Evolutionary conservation across 1,140 invertebrate genomes (phyloP), one percentile per base, ranked within the genome.

Genomic region (Papilio aristodemus): DNA sequence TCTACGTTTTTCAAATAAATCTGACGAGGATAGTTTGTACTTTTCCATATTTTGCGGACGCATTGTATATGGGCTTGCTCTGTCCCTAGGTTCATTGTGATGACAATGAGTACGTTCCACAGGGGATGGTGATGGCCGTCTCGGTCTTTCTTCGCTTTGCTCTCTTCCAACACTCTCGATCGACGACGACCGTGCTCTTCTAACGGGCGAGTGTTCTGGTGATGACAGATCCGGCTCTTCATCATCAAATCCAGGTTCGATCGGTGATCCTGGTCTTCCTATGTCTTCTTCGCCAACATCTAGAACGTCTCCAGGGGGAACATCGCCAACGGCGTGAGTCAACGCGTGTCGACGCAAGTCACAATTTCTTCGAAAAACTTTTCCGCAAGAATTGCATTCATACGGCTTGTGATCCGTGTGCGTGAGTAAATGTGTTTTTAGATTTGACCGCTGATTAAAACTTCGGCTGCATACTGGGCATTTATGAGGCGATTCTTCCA

Each of bases 351-450:
- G 92, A 58, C 96, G 91, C 7, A 97, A 92, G 84, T 97, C 96
- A 86, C 97, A 97, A 82, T 97, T 97, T 66, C 96, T 93, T 50
- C 96, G 93, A 81, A 97, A 97, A 0, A 97, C 96, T 80, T 97
- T 98, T 36, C 96, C 96, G 80, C 98, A 99, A 0, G 95, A 95
- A 67, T 95, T 95, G 81, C 98, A 99, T 80, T 98, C 96, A 92
- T 98, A 98, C 0, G 97, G 97, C 82, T 98, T 98, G 91, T 97
- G 96, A 79, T 98, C 97, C 8, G 97, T 98, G 89, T 98, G 98
- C 0, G 97, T 98, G 14, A 98, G 93, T n/a, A 98, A 92, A 89
- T 99, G 97, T 0, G 97, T 98, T 85, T 98, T 98, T 46, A 98
- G 92, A 85, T 98, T 98, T 41, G 96, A 97, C 17, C 97, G 95